These are phyloP conservation scores for Vesta saturnalis DNA, from an alignment of 2,888 invertebrate species.

Conservation along the genomic window DNA sequence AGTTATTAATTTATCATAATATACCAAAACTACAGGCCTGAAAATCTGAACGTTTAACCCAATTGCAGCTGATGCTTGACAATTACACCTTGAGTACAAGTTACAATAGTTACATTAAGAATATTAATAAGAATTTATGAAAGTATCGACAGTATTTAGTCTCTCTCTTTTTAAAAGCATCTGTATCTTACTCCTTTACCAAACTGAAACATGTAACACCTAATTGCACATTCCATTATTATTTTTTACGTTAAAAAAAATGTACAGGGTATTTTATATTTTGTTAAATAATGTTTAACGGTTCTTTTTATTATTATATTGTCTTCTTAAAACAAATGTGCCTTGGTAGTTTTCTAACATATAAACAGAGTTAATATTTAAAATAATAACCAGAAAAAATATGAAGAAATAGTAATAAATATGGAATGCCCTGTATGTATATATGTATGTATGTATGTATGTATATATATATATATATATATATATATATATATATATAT, in stretches of 20 bases:
- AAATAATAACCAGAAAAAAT: not conserved
- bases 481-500: too few relatives aligned
- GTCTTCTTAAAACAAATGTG: conserved; percentile 5
- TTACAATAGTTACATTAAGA: conserved; percentile 27
- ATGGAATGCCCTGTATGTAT: conserved; percentile 11
- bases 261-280: conserved; percentile 17
- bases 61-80: conserved; percentile 30
- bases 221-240: conserved; percentile 8
- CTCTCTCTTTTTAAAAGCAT: not conserved
- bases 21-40: conserved; percentile 34
- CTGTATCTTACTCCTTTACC: not conserved
- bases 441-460: too few relatives aligned
- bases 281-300: not conserved
- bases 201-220: too few relatives aligned
- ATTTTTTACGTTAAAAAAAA: not conserved
- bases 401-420: not conserved
- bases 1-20: conserved; percentile 26
- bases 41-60: conserved; percentile 35
- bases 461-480: too few relatives aligned
- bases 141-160: not conserved
- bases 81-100: conserved; percentile 39
- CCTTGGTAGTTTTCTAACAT: conserved; percentile 6
- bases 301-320: not conserved
- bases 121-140: conserved; percentile 26
- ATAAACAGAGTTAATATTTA: not conserved